A percentile compares a stretch with the other conserved stretches of the same genome.
Conservation (phyloP, 1,140 invertebrate genomes). For the Dendroctonus ponderosae region DNA sequence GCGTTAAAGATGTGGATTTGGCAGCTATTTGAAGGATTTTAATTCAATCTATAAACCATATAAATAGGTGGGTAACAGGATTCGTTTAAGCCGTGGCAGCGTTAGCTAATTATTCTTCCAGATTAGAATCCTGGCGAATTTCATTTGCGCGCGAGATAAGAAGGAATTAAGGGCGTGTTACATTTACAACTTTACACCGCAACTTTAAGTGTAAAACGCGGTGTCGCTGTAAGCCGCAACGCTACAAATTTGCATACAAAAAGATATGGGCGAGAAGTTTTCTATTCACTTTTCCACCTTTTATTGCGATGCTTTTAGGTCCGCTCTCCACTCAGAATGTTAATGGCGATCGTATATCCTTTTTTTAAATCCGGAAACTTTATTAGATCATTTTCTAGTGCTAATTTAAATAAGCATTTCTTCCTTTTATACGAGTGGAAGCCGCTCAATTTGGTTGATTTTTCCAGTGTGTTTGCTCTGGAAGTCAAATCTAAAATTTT, state of each 20-base stretch:
- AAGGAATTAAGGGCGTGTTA: slow-evolving; percentile 24
- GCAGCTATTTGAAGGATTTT: no score
- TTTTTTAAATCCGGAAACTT: no score
- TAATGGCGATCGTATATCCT: not conserved
- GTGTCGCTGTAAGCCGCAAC: slow-evolving; percentile 13
- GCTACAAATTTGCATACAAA: slow-evolving; percentile 20
- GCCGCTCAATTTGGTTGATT: no score
- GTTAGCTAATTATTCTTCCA: slow-evolving; percentile 19
- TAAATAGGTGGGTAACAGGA: no score
- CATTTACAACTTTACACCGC: slow-evolving; percentile 28
- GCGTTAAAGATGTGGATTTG: not conserved
- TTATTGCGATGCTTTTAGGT: slow-evolving; percentile 10
- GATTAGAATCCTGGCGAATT: slow-evolving; percentile 20
- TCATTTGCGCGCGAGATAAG: slow-evolving; percentile 17
- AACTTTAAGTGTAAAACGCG: slow-evolving; percentile 25
- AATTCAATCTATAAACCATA: no score
- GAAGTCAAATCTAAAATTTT: no score
- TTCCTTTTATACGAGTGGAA: no score
- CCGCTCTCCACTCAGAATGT: not conserved
- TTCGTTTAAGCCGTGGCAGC: not conserved
- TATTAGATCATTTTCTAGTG: no score
- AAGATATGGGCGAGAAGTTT: slow-evolving; percentile 17
- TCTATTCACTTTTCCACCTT: slow-evolving; percentile 18
- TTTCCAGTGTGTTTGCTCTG: no score
- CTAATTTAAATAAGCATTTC: no score